Base-by-base conservation (phyloP, 2,797 vertebrate genomes). In the Anabas testudineus region DNA sequence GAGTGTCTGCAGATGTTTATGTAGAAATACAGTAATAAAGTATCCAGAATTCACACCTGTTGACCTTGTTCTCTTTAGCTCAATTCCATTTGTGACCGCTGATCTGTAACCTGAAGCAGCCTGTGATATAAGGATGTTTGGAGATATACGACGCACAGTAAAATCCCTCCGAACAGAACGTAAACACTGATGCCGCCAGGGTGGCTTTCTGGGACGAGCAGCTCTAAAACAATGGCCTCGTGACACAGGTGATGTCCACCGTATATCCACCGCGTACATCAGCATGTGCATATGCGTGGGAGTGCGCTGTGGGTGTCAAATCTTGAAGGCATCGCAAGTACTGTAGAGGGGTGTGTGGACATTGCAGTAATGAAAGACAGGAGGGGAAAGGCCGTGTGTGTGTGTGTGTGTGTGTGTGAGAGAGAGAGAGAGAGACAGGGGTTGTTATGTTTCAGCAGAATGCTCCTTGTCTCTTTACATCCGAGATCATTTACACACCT, bases 151-250 rank as follows among this genome's bases (percentile, higher is more conserved):
- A 78, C 52, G 81, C 74, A 67, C 59, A 32, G 80, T 87, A 88
- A 89, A 87, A 85, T 55, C 67, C 28, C 65, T 46, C 72, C 72
- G 61, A 81, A 79, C 64, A 58, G 78, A 86, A 78, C 83, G 84
- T 86, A 88, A 90, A 88, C 84, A 90, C 47, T 67, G 75, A 81
- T 79, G 78, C 63, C 62, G 64, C 55, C 36, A 46, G 67, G 51
- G 68, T 62, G 70, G 67, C 58, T 85, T 71, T 76, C 58, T 74
- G 67, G 78, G 71, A 77, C 41, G 6, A 81, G 75, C 74, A 60
- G 71, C 78, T 88, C 75, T 84, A 76, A 81, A 88, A 85, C 85
- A 84, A 87, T 61, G 51, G 67, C 60, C 75, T 74, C 76, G 32
- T 72, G 76, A 34, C 69, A 75, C 77, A 72, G 63, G 51, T 80